A percentile compares a stretch with the other conserved stretches of the same genome.
phyloP scores from a whole-genome alignment of 2,888 invertebrate genomes.

The Rhorus exstirpatorius region DNA sequence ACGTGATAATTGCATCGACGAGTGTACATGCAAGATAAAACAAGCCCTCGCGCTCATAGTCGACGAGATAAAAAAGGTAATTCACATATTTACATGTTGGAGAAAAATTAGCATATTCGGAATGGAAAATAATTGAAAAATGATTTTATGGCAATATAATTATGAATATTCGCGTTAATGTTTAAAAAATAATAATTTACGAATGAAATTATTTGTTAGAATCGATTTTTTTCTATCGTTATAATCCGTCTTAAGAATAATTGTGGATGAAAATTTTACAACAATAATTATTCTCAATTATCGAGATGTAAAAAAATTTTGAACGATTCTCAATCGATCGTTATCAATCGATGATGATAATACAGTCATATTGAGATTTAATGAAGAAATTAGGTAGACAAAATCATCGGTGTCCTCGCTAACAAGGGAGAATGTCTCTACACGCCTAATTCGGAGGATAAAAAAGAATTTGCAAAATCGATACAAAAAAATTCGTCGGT shows the following conservation, averaged over 20 bases:
- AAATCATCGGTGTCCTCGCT: conserved; percentile 4
- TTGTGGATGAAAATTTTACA: no score
- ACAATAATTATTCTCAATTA: no score
- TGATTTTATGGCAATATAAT: no score
- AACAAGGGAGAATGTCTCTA: conserved; percentile 33
- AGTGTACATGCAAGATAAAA: conserved; percentile 64
- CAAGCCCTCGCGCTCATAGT: conserved; percentile 59
- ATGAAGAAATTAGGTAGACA: conserved; percentile 58
- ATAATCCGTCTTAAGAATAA: no score
- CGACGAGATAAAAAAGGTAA: conserved; percentile 63
- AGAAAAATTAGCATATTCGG: neutral
- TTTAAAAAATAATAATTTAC: no score
- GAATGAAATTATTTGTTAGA: no score
- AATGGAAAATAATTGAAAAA: neutral
- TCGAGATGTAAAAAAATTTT: no score
- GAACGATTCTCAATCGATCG: no score
- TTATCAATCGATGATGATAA: neutral
- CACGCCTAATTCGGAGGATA: conserved; percentile 49
- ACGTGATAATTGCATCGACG: conserved; percentile 22
- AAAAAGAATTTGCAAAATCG: conserved; percentile 59
- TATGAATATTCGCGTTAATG: no score
- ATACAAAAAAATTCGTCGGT: conserved; percentile 61
- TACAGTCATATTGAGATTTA: neutral
- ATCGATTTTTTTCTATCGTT: no score
- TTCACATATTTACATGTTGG: conserved; percentile 1